Base-by-base conservation (phyloP, 2,888 invertebrate species). In the Diloba caeruleocephala region DNA sequence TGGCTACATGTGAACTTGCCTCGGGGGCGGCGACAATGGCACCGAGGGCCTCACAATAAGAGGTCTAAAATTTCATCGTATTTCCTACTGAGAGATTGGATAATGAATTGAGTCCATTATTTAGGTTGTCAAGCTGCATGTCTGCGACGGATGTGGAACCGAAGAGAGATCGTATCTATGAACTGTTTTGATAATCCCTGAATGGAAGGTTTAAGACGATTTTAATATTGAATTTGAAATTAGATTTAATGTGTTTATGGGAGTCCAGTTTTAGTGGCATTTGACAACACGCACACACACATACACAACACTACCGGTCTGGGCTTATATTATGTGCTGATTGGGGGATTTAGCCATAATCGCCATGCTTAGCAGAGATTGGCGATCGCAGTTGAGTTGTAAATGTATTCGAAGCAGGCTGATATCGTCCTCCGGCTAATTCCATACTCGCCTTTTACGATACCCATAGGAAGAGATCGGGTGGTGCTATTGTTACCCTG, bases 1-100 rank as follows among this genome's bases (percentile, higher is more conserved):
- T 72, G 71, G 83, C 67, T 85, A 87, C 85, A 85, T 87, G 85
- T 85, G 86, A 80, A 81, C 79, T 72, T 77, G 74, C 76, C 78
- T 76, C 59, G 74, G 75, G 78, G 83, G 79, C 69, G 76, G 69
- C 61, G 68, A 87, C 84, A 87, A 87, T 84, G 59, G 82, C 69
- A 64, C 74, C 60, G 71, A 56, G 59, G 55, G 41, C 54, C 67
- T 74, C 71, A 82, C 83, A 83, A 82, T 81, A 78, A 76, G 75
- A 75, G 78, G 76, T 78, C 80, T 82, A 76, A 80, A 84, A 83
- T 82, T 79, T 78, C 79, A 76, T 69, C 71, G 68, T 67, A 60
- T 73, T 69, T 74, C 64, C 61, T 66, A 59, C 63, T 41, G 66
- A 64, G 74, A 62, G 74, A 74, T 71, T 60, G 66, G 63, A 71